These are phyloP conservation scores for Physocephala rufipes DNA, from an alignment of 2,888 invertebrate species.

Conservation along the genomic window DNA sequence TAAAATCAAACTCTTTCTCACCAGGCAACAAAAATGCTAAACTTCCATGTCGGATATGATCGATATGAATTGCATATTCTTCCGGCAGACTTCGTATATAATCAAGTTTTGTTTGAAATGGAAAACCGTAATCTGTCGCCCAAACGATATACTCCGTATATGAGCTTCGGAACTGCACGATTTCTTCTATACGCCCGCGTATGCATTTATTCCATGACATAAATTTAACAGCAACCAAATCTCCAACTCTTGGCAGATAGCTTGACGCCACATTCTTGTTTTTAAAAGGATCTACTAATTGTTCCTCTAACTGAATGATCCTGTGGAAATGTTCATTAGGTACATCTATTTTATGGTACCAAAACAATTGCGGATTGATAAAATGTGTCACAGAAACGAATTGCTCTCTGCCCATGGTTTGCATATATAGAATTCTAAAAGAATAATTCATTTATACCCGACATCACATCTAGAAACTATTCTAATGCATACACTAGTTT, in stretches of 20 bases:
- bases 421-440: background rate
- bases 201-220: conserved; percentile 51
- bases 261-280: conserved; percentile 39
- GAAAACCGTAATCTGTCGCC: conserved; percentile 53
- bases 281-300: conserved; percentile 44
- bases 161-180: conserved; percentile 40
- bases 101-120: conserved; percentile 47
- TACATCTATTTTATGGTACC: conserved; percentile 50
- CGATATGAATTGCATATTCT: conserved; percentile 30
- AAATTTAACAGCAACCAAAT: conserved; percentile 47
- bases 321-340: conserved; percentile 43
- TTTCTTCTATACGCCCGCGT: conserved; percentile 47
- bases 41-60: conserved; percentile 46
- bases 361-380: conserved; percentile 53
- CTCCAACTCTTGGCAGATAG: conserved; percentile 44
- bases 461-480: no score
- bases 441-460: background rate
- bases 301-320: conserved; percentile 44
- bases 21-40: conserved; percentile 47
- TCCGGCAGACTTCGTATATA: conserved; percentile 46
- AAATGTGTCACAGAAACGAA: conserved; percentile 50
- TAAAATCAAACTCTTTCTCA: conserved; percentile 51
- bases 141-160: conserved; percentile 49
- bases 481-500: no score
- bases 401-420: conserved; percentile 43